A percentile compares a stretch with the other conserved stretches of the same genome.
phyloP scores from a whole-genome alignment of 2,113 vertebrate species.

The Hystrix brachyura region DNA sequence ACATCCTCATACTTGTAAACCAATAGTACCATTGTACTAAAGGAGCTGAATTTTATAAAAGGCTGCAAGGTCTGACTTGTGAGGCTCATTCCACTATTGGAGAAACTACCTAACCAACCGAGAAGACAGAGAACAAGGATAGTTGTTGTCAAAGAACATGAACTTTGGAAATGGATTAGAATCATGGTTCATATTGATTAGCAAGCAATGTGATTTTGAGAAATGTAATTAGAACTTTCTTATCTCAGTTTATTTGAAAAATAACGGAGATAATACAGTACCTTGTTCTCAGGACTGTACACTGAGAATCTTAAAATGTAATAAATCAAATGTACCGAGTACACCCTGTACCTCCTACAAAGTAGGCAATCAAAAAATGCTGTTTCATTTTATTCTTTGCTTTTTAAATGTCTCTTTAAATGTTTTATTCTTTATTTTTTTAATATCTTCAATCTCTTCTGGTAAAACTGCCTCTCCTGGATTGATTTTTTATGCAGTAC shows the following conservation, averaged over 20 bases:
- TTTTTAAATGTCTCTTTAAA: not conserved
- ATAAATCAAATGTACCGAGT: not conserved
- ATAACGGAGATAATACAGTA: not conserved
- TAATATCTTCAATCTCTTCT: slow-evolving; percentile 22
- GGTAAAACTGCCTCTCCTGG: not conserved
- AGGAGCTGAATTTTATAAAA: not conserved
- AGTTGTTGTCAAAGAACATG: not conserved
- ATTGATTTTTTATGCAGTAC: slow-evolving; percentile 35
- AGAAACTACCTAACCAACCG: not conserved
- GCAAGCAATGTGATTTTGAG: not conserved
- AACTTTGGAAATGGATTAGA: not conserved
- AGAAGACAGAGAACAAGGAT: not conserved
- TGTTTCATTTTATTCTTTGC: slow-evolving; percentile 28
- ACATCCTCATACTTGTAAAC: not conserved
- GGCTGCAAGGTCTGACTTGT: not conserved
- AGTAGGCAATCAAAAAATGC: not conserved
- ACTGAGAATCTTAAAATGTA: not conserved
- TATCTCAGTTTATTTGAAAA: not conserved
- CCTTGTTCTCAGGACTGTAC: not conserved
- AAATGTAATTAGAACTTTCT: not conserved
- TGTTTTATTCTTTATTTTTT: slow-evolving; percentile 38
- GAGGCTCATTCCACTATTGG: not conserved
- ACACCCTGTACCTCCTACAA: not conserved
- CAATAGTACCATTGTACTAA: not conserved
- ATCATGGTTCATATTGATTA: not conserved